These are phyloP conservation scores for Zaprionus bogoriensis DNA, from an alignment of 2,888 invertebrate genomes.

Conservation along the genomic window DNA sequence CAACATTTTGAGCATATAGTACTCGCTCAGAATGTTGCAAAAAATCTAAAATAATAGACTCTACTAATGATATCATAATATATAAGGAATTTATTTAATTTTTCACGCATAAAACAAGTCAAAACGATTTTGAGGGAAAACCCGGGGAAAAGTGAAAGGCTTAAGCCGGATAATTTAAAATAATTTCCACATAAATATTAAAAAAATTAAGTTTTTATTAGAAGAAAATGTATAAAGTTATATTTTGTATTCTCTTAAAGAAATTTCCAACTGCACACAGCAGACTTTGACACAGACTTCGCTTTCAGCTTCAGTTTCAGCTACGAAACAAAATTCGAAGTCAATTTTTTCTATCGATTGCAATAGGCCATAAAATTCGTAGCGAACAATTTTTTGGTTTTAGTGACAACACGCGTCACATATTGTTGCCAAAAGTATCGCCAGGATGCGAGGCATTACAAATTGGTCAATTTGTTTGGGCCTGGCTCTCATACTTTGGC, in stretches of 20 bases:
- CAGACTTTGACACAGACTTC: not conserved
- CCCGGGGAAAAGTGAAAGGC: too few species aligned
- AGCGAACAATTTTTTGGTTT: not conserved
- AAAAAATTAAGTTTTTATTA: not conserved
- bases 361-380: conserved; percentile 9
- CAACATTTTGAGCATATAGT: too few species aligned
- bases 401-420: too few species aligned
- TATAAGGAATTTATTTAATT: too few species aligned
- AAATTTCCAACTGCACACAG: not conserved
- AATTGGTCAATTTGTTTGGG: conserved; percentile 24
- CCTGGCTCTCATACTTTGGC: conserved; percentile 32
- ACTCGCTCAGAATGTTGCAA: too few species aligned
- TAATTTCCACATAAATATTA: too few species aligned
- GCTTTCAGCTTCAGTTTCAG: not conserved
- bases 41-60: too few species aligned
- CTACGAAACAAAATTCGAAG: conserved; percentile 1
- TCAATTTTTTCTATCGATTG: not conserved
- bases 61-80: too few species aligned
- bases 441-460: conserved; percentile 18
- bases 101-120: too few species aligned
- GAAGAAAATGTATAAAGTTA: not conserved
- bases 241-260: not conserved
- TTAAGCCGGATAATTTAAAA: too few species aligned
- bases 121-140: too few species aligned
- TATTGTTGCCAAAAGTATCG: too few species aligned